Conservation (phyloP, 2,113 vertebrate genomes). For the Cyprinus carpio region DNA sequence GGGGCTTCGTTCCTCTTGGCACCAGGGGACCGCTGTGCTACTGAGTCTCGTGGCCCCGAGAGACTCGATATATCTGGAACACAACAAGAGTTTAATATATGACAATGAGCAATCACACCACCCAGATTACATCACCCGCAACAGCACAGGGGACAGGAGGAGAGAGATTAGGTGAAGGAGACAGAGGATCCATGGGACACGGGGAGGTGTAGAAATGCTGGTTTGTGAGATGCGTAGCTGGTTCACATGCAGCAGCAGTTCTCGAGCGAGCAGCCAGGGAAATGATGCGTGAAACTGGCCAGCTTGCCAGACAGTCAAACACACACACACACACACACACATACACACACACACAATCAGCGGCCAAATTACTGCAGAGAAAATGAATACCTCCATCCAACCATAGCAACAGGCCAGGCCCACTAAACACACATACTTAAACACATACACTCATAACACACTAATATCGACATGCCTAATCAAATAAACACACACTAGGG, state of each 20-base stretch:
- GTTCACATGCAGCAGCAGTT: slow-evolving; percentile 29
- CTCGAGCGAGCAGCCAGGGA: slow-evolving; percentile 41
- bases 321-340: slow-evolving; percentile 10
- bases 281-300: slow-evolving; percentile 33
- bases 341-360: background rate
- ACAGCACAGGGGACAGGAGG: slow-evolving; percentile 8
- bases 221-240: slow-evolving; percentile 24
- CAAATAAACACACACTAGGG: slow-evolving; percentile 21
- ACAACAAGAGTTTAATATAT: slow-evolving; percentile 54
- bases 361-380: slow-evolving; percentile 49
- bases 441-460: slow-evolving; percentile 37
- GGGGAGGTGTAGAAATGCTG: slow-evolving; percentile 17
- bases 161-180: slow-evolving; percentile 24
- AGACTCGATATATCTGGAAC: slow-evolving; percentile 32
- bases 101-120: slow-evolving; percentile 45
- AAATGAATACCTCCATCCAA: slow-evolving; percentile 55
- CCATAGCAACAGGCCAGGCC: slow-evolving; percentile 39
- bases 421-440: slow-evolving; percentile 49
- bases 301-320: slow-evolving; percentile 44
- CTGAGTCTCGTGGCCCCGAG: background rate
- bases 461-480: slow-evolving; percentile 41
- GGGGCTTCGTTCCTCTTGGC: slow-evolving; percentile 14
- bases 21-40: background rate
- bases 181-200: slow-evolving; percentile 1
- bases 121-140: slow-evolving; percentile 44